Evolutionary conservation across 2,888 invertebrate genomes (phyloP).

Genomic region (Cheilosia pagana): DNA sequence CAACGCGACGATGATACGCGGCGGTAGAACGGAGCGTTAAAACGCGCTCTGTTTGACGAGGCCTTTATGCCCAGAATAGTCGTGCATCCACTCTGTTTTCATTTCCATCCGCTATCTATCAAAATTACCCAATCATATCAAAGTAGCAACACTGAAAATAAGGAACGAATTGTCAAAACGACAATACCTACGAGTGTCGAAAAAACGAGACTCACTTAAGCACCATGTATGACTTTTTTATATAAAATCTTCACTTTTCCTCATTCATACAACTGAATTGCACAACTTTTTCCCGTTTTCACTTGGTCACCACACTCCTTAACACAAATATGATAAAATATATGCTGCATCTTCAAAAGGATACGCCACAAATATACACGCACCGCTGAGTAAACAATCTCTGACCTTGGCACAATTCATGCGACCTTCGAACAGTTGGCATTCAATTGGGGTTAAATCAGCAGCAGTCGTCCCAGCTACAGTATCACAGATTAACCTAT

Average conservation of each 20-base stretch:
- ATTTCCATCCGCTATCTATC: too few relatives aligned
- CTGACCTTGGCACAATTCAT: slow-evolving; percentile 83
- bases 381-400: slow-evolving; percentile 82
- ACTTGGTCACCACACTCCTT: not conserved
- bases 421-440: slow-evolving; percentile 82
- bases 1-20: too few relatives aligned
- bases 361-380: slow-evolving; percentile 85
- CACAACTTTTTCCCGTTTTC: not conserved
- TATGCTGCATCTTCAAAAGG: slow-evolving; percentile 80
- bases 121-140: too few relatives aligned
- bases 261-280: not conserved
- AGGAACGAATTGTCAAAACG: not conserved
- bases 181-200: not conserved
- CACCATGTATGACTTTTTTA: not conserved
- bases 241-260: not conserved
- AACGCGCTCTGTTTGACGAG: too few relatives aligned
- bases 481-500: slow-evolving; percentile 81
- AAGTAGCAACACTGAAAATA: slow-evolving; percentile 19
- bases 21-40: too few relatives aligned
- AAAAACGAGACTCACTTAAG: not conserved
- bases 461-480: slow-evolving; percentile 46
- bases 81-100: too few relatives aligned
- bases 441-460: slow-evolving; percentile 64
- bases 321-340: not conserved
- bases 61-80: too few relatives aligned